A percentile compares a stretch with the other conserved stretches of the same genome.
phyloP scores from a whole-genome alignment of 1,140 invertebrate species.

The Zophobas morio region DNA sequence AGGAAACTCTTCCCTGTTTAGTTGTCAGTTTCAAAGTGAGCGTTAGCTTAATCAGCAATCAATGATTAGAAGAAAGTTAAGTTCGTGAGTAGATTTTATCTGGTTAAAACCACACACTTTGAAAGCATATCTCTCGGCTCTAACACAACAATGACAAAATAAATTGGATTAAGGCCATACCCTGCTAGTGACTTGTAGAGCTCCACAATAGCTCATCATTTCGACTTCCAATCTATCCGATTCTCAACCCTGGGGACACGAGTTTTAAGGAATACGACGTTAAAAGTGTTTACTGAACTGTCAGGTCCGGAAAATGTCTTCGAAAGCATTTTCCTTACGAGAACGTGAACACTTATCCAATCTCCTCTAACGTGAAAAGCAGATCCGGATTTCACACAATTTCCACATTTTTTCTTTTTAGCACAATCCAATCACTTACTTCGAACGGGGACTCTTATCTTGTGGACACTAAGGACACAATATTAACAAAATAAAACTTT shows the following conservation, averaged over 20 bases:
- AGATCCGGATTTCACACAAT: slow-evolving; percentile 41
- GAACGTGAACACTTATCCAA: slow-evolving; percentile 65
- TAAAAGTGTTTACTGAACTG: slow-evolving; percentile 67
- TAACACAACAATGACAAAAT: slow-evolving; percentile 67
- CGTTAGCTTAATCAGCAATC: slow-evolving; percentile 21
- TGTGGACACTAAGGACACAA: slow-evolving; percentile 8
- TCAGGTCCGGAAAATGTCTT: slow-evolving; percentile 65
- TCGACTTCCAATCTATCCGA: slow-evolving; percentile 55
- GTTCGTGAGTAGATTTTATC: slow-evolving; percentile 17
- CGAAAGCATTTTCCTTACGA: slow-evolving; percentile 64
- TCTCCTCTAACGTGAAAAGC: slow-evolving; percentile 51
- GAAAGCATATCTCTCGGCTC: slow-evolving; percentile 58
- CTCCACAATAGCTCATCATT: slow-evolving; percentile 67
- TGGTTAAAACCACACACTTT: slow-evolving; percentile 39
- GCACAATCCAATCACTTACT: slow-evolving; percentile 38
- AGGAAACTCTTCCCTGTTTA: not conserved
- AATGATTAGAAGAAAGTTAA: slow-evolving; percentile 29
- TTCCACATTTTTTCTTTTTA: slow-evolving; percentile 28
- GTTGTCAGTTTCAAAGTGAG: not conserved
- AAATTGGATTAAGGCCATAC: slow-evolving; percentile 67
- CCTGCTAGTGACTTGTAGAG: slow-evolving; percentile 64
- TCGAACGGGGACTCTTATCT: slow-evolving; percentile 14
- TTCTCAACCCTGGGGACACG: slow-evolving; percentile 49
- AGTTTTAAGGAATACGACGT: slow-evolving; percentile 51
- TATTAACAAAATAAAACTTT: not conserved